Evolutionary conservation across 2,113 vertebrate species (phyloP).

Genomic region (Chelonoidis abingdonii): DNA sequence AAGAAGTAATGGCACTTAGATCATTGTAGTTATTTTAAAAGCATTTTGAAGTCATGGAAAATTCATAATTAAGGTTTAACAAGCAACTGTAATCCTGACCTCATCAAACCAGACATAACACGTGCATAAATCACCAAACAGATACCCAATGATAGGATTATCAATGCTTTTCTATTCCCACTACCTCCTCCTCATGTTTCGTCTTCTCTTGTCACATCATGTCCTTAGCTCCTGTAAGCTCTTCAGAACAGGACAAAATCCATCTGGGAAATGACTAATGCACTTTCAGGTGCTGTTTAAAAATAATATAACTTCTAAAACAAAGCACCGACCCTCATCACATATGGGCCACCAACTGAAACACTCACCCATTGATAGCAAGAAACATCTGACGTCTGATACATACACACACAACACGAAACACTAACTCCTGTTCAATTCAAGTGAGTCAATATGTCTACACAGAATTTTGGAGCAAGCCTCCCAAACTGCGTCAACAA

Average conservation of each 20-base stretch:
- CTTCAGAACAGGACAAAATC: neutral
- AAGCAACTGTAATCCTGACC: neutral
- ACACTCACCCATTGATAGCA: neutral
- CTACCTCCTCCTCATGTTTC: neutral
- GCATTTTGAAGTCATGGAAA: neutral
- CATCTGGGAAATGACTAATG: fast-evolving
- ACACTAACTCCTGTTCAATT: neutral
- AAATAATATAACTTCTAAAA: neutral
- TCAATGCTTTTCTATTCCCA: neutral
- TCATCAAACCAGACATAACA: neutral
- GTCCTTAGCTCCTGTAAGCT: fast-evolving
- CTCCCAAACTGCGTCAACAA: neutral
- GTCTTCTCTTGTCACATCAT: fast-evolving
- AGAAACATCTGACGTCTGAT: neutral
- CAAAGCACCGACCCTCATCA: neutral
- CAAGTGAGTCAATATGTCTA: neutral
- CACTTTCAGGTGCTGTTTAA: neutral
- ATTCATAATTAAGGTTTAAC: neutral
- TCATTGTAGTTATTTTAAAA: neutral
- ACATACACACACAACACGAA: neutral
- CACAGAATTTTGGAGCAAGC: neutral
- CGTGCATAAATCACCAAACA: neutral
- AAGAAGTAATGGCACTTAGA: neutral
- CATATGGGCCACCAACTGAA: neutral
- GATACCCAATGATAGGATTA: fast-evolving